Conservation (phyloP, 2,797 vertebrate genomes). For the Epinephelus awoara region DNA sequence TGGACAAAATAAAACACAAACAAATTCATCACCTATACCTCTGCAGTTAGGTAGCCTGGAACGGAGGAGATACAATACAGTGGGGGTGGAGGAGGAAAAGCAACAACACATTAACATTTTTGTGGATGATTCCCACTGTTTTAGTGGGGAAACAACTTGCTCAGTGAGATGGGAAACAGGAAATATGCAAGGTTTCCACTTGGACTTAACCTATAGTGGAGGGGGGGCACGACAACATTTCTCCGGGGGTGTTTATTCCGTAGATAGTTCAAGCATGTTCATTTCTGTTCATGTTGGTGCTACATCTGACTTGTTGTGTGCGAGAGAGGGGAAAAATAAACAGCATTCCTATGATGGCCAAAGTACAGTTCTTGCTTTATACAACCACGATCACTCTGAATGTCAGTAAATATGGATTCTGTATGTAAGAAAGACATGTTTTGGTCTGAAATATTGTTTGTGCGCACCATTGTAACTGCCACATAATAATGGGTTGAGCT, state of each 20-base stretch:
- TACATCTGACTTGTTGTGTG: slow-evolving; percentile 64
- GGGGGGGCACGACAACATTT: slow-evolving; percentile 54
- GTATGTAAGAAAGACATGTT: slow-evolving; percentile 57
- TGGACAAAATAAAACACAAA: slow-evolving; percentile 88
- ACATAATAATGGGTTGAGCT: slow-evolving; percentile 32
- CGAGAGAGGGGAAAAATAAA: slow-evolving; percentile 26
- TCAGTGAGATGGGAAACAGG: slow-evolving; percentile 63
- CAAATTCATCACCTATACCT: slow-evolving; percentile 89
- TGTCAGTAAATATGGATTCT: slow-evolving; percentile 67
- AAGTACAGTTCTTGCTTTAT: slow-evolving; percentile 77
- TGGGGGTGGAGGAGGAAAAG: slow-evolving; percentile 3
- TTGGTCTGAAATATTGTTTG: slow-evolving; percentile 59
- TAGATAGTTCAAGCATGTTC: slow-evolving; percentile 60
- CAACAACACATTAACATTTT: slow-evolving; percentile 32
- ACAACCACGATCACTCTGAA: slow-evolving; percentile 68
- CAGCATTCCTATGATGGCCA: slow-evolving; percentile 71
- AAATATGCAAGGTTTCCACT: slow-evolving; percentile 82
- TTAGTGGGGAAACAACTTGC: slow-evolving; percentile 47
- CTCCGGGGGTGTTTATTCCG: slow-evolving; percentile 31
- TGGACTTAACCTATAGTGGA: slow-evolving; percentile 86
- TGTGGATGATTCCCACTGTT: slow-evolving; percentile 53
- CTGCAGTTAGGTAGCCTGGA: slow-evolving; percentile 86
- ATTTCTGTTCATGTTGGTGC: slow-evolving; percentile 76
- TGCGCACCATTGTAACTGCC: slow-evolving; percentile 56
- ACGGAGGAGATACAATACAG: slow-evolving; percentile 51